Evolutionary conservation across 1,140 invertebrate species (phyloP), one percentile per base, ranked within the genome.

Genomic region (Acyrthosiphon pisum): DNA sequence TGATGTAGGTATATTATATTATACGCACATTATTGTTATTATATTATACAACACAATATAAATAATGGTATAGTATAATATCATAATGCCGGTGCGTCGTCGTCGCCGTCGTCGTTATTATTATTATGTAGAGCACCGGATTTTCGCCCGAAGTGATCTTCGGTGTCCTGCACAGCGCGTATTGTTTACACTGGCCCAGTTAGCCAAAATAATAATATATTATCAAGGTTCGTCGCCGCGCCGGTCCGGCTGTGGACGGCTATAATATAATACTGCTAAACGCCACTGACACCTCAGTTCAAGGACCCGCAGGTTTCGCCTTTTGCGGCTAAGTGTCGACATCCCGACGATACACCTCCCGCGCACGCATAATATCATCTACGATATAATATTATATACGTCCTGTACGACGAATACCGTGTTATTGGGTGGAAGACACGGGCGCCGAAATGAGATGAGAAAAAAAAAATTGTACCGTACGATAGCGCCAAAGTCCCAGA

Each of bases 121-220:
- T 76, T 56, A 50, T 41, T 90, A 68, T 90, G 37, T 90, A 22
- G 56, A 90, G 89, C 56, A 90, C 44, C 90, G 90, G 90, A 91
- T 91, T 91, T 91, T 46, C 35, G 90, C 90, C 90, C 90, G 41
- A 37, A 68, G 89, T 68, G 35, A 44, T 68, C 89, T 68, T 7
- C 30, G 48, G 87, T 88, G 46, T 87, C 37, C 84, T 48, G 46
- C 14, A 50, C 46, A 53, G 18, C 9, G 2, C 88, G 88, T 60
- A 90, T 90, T 90, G 88, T 56, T 60, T 60, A 60, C 88, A 35
- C 50, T 60, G 88, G 88, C 88, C 88, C 88, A 90, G 88, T 88
- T 88, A 26, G 46, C 87, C 46, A 30, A 60, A 90, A 90, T 44
- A 56, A 37, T 37, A 76, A 53, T 53, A 1, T 68, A 68, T 56